phyloP scores from a whole-genome alignment of 2,888 invertebrate species.

The Esperia sulphurella region DNA sequence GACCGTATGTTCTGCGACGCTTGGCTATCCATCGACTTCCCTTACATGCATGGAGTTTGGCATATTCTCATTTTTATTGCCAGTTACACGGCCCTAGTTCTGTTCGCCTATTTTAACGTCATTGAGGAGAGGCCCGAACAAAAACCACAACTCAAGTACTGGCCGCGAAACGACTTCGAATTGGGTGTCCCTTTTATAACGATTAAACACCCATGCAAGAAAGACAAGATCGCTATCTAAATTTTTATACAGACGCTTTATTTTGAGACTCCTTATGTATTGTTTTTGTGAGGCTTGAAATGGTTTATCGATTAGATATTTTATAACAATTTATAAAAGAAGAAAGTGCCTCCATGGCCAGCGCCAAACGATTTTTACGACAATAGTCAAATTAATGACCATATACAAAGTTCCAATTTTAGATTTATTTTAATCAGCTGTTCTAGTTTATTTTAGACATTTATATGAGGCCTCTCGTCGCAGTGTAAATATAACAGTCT shows the following conservation, averaged over 20 bases:
- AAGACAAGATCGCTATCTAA: slow-evolving; percentile 70
- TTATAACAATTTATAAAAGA: no score
- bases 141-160: slow-evolving; percentile 84
- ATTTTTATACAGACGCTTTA: not conserved
- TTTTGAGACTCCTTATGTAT: no score
- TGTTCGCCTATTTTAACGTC: slow-evolving; percentile 89
- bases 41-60: slow-evolving; percentile 91
- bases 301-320: no score
- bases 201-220: slow-evolving; percentile 79
- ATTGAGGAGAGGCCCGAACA: slow-evolving; percentile 85
- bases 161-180: slow-evolving; percentile 89
- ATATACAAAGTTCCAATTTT: no score
- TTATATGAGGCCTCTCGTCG: no score
- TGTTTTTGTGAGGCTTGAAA: no score
- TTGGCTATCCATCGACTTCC: slow-evolving; percentile 88
- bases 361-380: no score
- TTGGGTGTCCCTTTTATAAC: slow-evolving; percentile 87
- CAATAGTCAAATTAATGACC: no score
- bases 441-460: no score
- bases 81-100: slow-evolving; percentile 86
- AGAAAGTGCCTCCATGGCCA: no score
- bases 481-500: no score
- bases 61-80: slow-evolving; percentile 90
- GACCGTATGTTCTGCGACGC: slow-evolving; percentile 89
- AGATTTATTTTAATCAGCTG: no score